These are phyloP conservation scores for Drosophila sechellia DNA, from an alignment of 1,140 invertebrate genomes.

Conservation along the genomic window DNA sequence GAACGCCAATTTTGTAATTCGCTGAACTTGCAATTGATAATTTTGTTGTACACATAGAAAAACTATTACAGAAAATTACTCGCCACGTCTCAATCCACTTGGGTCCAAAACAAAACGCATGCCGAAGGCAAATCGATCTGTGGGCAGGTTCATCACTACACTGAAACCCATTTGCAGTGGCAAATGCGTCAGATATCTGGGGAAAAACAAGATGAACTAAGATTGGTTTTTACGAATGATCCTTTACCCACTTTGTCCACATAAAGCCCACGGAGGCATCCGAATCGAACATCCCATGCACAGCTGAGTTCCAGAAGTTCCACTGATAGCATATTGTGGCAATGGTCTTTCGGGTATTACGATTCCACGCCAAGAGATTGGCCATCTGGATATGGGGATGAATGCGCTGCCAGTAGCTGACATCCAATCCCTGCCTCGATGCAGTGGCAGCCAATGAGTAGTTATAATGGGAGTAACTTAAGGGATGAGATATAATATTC, in stretches of 20 bases:
- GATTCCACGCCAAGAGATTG: conserved; percentile 74
- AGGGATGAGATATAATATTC: too few species aligned
- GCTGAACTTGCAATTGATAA: conserved; percentile 35
- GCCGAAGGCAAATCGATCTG: conserved; percentile 75
- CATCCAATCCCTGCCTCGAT: conserved; percentile 69
- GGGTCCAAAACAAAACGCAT: conserved; percentile 76
- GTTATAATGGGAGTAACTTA: conserved; percentile 63
- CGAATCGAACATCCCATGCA: conserved; percentile 76
- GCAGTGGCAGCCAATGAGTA: conserved; percentile 68
- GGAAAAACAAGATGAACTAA: not conserved
- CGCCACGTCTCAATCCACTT: conserved; percentile 62
- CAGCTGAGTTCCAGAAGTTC: conserved; percentile 73
- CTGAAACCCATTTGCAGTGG: conserved; percentile 74
- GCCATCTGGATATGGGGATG: conserved; percentile 80
- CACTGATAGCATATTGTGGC: conserved; percentile 78
- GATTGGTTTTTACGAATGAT: not conserved
- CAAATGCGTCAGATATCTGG: conserved; percentile 59
- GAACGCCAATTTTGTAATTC: conserved; percentile 39
- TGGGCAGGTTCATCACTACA: conserved; percentile 71
- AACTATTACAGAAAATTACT: conserved; percentile 36
- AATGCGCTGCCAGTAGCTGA: conserved; percentile 82
- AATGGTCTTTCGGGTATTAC: conserved; percentile 69
- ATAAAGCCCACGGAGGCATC: conserved; percentile 79
- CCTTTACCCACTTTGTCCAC: conserved; percentile 64
- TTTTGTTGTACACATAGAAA: conserved; percentile 54